These are phyloP conservation scores for Heliconius sara DNA, from an alignment of 2,888 invertebrate species.

Conservation along the genomic window DNA sequence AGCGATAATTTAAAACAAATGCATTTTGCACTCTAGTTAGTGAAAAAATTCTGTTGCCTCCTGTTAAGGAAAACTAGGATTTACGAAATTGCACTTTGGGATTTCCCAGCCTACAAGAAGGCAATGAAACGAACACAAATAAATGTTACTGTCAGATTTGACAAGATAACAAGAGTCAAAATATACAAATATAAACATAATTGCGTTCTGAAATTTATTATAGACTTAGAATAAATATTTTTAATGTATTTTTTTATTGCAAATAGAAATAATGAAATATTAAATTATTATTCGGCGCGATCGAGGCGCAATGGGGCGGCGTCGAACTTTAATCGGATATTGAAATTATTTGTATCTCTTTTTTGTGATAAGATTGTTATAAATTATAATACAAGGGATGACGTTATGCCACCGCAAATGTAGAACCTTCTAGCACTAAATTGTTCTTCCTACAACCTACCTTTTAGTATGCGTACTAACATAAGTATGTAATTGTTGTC, in stretches of 20 bases:
- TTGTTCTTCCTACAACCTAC: too few relatives aligned
- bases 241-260: background rate
- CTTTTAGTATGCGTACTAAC: too few relatives aligned
- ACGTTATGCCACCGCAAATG: background rate
- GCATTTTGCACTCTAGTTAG: background rate
- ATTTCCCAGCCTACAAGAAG: slow-evolving; percentile 1
- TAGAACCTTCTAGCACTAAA: background rate
- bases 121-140: background rate
- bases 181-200: background rate
- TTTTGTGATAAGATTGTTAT: background rate
- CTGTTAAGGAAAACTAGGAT: background rate
- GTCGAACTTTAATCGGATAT: background rate
- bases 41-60: background rate
- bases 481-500: background rate
- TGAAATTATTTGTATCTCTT: background rate
- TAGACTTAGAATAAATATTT: too few relatives aligned
- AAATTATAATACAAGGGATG: background rate
- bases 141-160: background rate
- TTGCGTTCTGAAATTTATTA: slow-evolving; percentile 5
- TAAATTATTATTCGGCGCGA: background rate
- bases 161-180: background rate
- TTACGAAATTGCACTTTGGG: background rate
- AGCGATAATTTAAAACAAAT: background rate
- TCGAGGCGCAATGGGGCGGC: background rate
- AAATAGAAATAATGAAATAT: background rate